Evolutionary conservation across 2,113 vertebrate genomes (phyloP), one percentile per base, ranked within the genome.

Genomic region (Daboia siamensis): DNA sequence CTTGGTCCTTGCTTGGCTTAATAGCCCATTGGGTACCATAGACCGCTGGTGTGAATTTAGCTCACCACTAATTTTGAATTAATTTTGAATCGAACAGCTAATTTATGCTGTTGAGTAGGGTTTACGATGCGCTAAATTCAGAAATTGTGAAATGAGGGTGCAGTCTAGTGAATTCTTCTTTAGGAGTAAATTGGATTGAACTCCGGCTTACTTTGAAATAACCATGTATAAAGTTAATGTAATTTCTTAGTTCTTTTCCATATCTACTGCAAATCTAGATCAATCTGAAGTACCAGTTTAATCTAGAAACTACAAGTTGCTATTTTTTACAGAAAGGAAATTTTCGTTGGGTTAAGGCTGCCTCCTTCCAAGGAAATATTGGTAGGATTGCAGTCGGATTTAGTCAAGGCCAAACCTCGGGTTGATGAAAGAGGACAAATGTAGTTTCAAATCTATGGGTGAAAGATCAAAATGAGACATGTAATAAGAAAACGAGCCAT

Each of bases 401-500:
- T 46, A 39, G n/a, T 92, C 93, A 17, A 17, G 57, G 0, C 3
- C 64, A 54, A 92, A 88, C 21, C 26, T 9, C 57, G 93, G 87
- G 51, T 33, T 84, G 23, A 5, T 13, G 54, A 15, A 12, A 21
- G 48, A 3, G 33, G 20, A 21, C 33, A 51, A 29, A 55, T 56
- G 15, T 21, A 94, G 89, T 11, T 54, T 1, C 0, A 93, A 51
- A 89, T 1, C 3, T 54, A 29, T 5, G 55, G 51, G 87, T 26
- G 92, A 92, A 96, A 26, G 26, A 91, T 56, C 39, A 89, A 39
- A 89, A 84, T 90, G 93, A 2, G 46, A 94, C 94, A 91, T 3
- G 89, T 12, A 80, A 94, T 95, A 93, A 3, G 9, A 57, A 17
- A 95, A 94, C 92, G 10, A n/a, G 92, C 93, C 61, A 89, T 80